A percentile compares a stretch with the other conserved stretches of the same genome.
phyloP scores from a whole-genome alignment of 2,113 vertebrate species.

The Seriola aureovittata region DNA sequence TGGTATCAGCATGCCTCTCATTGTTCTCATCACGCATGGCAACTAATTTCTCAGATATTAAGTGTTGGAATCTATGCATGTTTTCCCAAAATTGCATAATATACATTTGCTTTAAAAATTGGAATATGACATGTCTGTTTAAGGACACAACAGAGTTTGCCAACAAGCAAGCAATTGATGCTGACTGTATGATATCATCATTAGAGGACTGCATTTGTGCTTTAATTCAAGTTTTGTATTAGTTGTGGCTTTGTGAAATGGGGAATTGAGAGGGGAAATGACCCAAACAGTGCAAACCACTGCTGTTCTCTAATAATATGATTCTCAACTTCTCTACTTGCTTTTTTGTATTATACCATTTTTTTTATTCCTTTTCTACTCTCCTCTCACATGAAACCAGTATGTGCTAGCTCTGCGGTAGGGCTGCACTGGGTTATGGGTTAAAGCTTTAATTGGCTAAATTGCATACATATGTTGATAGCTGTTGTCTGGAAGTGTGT shows the following conservation, averaged over 20 bases:
- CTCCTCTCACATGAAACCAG: conserved; percentile 45
- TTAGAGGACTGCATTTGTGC: not conserved
- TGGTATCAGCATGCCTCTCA: too few species aligned
- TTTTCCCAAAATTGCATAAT: not conserved
- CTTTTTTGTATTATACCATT: not conserved
- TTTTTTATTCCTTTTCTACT: conserved; percentile 22
- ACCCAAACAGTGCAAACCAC: conserved; percentile 20
- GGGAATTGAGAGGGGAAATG: conserved; percentile 36
- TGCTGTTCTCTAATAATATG: conserved; percentile 20
- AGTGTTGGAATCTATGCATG: not conserved
- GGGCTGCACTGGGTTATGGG: conserved; percentile 46
- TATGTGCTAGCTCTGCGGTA: conserved; percentile 61
- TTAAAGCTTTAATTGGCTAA: conserved; percentile 71
- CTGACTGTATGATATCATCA: conserved; percentile 10
- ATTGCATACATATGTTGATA: conserved; percentile 76
- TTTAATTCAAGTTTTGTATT: conserved; percentile 11
- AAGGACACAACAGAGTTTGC: not conserved
- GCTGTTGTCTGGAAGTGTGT: conserved; percentile 47
- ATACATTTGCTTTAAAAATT: not conserved
- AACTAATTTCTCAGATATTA: not conserved
- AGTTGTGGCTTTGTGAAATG: not conserved
- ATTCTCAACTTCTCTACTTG: not conserved
- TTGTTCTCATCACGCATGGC: not conserved
- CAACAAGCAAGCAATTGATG: not conserved
- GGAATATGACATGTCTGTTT: not conserved